Conservation (phyloP, 2,797 vertebrate species). For the Amniataba percoides region DNA sequence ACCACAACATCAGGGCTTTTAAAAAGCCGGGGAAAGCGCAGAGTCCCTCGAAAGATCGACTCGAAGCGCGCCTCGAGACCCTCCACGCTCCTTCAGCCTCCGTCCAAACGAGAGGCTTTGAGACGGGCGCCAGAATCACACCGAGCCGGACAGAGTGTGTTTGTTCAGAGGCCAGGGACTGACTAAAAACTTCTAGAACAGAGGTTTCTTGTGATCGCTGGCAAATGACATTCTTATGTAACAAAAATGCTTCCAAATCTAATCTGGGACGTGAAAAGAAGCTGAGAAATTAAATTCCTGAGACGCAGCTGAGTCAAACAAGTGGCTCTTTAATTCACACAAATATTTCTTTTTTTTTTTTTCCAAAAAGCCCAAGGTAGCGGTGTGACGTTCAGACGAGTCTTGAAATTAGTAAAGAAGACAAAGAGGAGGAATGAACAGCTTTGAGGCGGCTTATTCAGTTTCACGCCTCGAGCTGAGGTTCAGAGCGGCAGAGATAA, state of each 20-base stretch:
- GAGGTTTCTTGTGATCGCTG: background rate
- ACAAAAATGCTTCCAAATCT: background rate
- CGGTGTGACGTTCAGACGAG: background rate
- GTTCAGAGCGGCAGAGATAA: conserved; percentile 3
- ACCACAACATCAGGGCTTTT: conserved; percentile 65
- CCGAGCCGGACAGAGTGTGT: background rate
- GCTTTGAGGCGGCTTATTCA: background rate
- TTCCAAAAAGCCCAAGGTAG: background rate
- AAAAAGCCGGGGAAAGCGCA: conserved; percentile 32
- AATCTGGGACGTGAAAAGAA: background rate
- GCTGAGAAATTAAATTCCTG: background rate
- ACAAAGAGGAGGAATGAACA: background rate
- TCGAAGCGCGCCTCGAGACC: background rate
- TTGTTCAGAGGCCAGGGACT: too few relatives aligned
- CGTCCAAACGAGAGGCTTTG: background rate
- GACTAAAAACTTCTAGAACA: background rate
- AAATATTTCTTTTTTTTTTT: background rate
- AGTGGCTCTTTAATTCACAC: background rate
- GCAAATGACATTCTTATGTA: background rate
- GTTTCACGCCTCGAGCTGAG: background rate
- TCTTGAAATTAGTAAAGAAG: background rate
- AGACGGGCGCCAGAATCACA: background rate
- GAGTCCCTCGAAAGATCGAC: conserved; percentile 17
- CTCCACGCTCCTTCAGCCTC: background rate
- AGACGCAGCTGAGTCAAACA: background rate